Conservation (phyloP, 2,888 invertebrate species). For the Lasius fuliginosus region DNA sequence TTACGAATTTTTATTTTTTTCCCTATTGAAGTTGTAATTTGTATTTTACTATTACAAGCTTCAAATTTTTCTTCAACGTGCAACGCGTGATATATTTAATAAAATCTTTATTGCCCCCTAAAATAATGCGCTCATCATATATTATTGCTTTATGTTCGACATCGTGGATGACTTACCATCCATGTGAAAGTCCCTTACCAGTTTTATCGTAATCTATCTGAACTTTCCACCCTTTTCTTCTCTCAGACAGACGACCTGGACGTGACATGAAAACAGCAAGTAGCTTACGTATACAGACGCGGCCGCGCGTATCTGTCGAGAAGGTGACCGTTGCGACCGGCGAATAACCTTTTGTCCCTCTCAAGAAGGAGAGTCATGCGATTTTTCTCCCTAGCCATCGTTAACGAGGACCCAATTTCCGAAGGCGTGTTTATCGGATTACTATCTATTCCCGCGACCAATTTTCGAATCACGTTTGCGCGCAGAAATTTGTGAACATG, state of each 20-base stretch:
- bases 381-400: slow-evolving; percentile 56
- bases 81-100: not conserved
- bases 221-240: slow-evolving; percentile 68
- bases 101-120: not conserved
- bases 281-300: slow-evolving; percentile 56
- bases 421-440: slow-evolving; percentile 15
- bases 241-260: slow-evolving; percentile 70
- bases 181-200: slow-evolving; percentile 56
- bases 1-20: not conserved
- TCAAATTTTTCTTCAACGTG: not conserved
- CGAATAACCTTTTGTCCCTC: slow-evolving; percentile 71
- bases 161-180: slow-evolving; percentile 58
- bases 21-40: not conserved
- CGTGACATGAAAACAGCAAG: slow-evolving; percentile 77
- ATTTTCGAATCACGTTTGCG: slow-evolving; percentile 26
- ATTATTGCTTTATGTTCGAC: slow-evolving; percentile 47
- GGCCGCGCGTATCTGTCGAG: slow-evolving; percentile 63
- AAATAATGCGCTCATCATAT: slow-evolving; percentile 6
- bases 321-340: slow-evolving; percentile 63
- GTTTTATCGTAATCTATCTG: slow-evolving; percentile 72
- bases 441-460: slow-evolving; percentile 10
- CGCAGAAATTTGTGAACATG: not conserved
- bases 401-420: slow-evolving; percentile 59
- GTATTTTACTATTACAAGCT: not conserved
- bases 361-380: slow-evolving; percentile 59